Evolutionary conservation across 2,888 invertebrate genomes (phyloP).

Genomic region (Chalcosyrphus nemorum): DNA sequence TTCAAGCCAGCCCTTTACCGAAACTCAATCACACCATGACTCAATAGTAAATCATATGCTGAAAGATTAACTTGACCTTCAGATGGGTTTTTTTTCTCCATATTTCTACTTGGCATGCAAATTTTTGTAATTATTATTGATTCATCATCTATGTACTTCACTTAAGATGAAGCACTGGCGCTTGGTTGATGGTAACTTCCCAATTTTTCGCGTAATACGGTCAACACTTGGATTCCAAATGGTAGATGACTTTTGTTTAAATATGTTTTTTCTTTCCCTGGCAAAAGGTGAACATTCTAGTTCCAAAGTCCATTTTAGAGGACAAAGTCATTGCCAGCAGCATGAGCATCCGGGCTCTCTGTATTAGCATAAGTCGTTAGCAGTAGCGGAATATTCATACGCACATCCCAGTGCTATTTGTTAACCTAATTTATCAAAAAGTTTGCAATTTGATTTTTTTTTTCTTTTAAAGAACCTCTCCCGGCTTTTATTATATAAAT

Average conservation of each 20-base stretch:
- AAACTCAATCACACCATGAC: neutral
- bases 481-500: neutral
- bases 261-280: neutral
- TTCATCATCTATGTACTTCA: neutral
- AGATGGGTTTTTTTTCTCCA: neutral
- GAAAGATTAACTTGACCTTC: constrained; percentile 3
- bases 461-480: constrained; percentile 7
- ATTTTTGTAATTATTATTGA: neutral
- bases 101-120: neutral
- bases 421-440: constrained; percentile 25
- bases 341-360: constrained; percentile 1
- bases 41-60: neutral
- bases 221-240: neutral
- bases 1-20: neutral
- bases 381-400: neutral
- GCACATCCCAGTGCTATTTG: neutral
- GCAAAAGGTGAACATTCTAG: neutral
- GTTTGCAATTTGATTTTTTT: neutral
- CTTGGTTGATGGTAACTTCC: neutral
- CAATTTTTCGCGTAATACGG: neutral
- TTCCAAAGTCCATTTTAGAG: constrained; percentile 14
- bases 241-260: neutral
- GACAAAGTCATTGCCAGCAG: constrained; percentile 21
- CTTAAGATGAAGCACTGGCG: neutral
- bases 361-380: constrained; percentile 23